Evolutionary conservation across 2,113 vertebrate species (phyloP).

Genomic region (Colossoma macropomum): DNA sequence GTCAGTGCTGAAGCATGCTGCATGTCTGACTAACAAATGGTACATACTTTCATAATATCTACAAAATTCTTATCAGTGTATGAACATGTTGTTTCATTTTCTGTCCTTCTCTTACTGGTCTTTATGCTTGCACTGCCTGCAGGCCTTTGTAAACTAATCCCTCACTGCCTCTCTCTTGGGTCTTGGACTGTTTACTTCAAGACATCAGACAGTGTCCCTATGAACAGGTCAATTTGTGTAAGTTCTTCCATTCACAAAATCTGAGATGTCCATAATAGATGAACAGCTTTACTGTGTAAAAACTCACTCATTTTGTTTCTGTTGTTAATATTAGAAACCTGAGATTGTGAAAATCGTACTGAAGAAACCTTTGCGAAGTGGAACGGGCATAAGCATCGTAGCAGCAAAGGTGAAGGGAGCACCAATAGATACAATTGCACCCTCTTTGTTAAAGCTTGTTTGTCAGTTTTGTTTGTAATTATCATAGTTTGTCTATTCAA

Average conservation of each 20-base stretch:
- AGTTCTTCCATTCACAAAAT: conserved; percentile 47
- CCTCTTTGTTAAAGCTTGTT: background rate
- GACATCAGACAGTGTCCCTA: conserved; percentile 74
- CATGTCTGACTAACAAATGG: background rate
- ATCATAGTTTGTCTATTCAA: background rate
- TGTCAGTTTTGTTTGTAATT: background rate
- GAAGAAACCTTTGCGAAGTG: conserved; percentile 86
- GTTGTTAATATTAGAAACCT: conserved; percentile 80
- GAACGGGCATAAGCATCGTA: conserved; percentile 94
- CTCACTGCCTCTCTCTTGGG: conserved; percentile 79
- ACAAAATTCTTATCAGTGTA: background rate
- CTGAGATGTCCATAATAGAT: background rate
- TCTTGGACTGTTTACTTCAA: conserved; percentile 88
- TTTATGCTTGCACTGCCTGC: conserved; percentile 16
- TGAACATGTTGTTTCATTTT: background rate
- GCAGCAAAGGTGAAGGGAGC: conserved; percentile 87
- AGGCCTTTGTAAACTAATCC: conserved; percentile 87
- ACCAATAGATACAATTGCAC: background rate
- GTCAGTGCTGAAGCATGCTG: background rate
- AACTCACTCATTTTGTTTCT: background rate
- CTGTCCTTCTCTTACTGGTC: background rate
- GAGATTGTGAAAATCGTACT: conserved; percentile 86
- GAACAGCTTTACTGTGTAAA: background rate
- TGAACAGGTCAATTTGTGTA: conserved; percentile 79
- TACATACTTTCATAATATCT: background rate